A percentile compares a stretch with the other conserved stretches of the same genome.
phyloP scores from a whole-genome alignment of 2,888 invertebrate species.

The Chorisops tibialis region DNA sequence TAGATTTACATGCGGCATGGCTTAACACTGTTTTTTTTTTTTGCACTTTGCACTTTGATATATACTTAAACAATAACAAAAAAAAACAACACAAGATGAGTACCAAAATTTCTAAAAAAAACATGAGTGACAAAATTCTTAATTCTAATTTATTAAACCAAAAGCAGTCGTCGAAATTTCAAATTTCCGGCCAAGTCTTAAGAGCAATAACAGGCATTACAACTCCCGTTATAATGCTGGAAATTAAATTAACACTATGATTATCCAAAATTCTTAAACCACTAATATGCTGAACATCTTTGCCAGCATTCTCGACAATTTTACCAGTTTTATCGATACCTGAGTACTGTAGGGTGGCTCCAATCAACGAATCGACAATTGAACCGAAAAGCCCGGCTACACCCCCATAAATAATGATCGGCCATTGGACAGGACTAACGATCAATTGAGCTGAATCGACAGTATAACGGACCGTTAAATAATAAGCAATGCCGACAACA shows the following conservation, averaged over 20 bases:
- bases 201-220: conserved; percentile 65
- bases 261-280: conserved; percentile 77
- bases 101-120: too few relatives aligned
- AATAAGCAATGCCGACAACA: conserved; percentile 72
- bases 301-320: conserved; percentile 69
- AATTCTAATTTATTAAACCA: too few relatives aligned
- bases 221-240: conserved; percentile 71
- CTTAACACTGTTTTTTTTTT: too few relatives aligned
- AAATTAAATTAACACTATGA: conserved; percentile 82
- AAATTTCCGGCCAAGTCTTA: conserved; percentile 55
- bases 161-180: too few relatives aligned
- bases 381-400: conserved; percentile 77
- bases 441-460: conserved; percentile 58
- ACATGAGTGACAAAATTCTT: too few relatives aligned
- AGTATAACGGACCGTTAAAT: conserved; percentile 62
- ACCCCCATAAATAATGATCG: conserved; percentile 68
- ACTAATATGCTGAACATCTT: conserved; percentile 66
- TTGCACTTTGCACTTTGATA: too few relatives aligned
- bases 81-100: too few relatives aligned
- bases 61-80: too few relatives aligned
- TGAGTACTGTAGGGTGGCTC: conserved; percentile 82
- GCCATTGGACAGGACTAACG: conserved; percentile 73
- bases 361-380: conserved; percentile 76
- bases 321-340: conserved; percentile 69
- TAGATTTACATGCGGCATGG: too few relatives aligned